Base-by-base conservation (phyloP, 2,888 invertebrate genomes). In the Drosophila koepferae region DNA sequence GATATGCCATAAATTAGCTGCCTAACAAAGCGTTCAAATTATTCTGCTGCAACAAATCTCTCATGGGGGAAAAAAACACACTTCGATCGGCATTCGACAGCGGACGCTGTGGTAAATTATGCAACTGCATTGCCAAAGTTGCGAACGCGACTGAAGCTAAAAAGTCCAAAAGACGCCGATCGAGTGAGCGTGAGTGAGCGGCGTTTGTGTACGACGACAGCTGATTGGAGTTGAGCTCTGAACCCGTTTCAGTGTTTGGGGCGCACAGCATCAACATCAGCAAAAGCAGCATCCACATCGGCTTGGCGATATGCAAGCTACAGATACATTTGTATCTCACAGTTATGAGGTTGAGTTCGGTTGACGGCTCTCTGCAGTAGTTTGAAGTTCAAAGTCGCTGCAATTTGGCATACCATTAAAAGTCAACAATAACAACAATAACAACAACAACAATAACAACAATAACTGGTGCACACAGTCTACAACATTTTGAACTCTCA, bases 371-470 rank as follows among this genome's bases (percentile, higher is more conserved):
- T 77, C 74, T 74, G 78, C 80, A 77, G 60, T 82, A 66, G 78
- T 79, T 79, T 89, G 89, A 90, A 90, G 90, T 90, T 90, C 90
- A 90, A 90, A 91, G 89, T 90, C 90, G 82, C 62, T 81, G 80
- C 85, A 90, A 82, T 88, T 81, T 76, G 72, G 74, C 85, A 51
- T 65, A 46, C 72, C 66, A 72, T 66, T 69, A 71, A 81, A 77
- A 78, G 74, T 10, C 31, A 58, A 44, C 53, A 36, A 62, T 60
- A 23, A 38, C 55, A 55, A 44, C 28, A 12, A 61, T 28, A 5
- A 28, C 28, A 28, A 28, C 28, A 23, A 38, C 55, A 55, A 44
- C 28, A 12, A 61, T 28, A 5, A 28, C 28, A 28, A 28, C 5
- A 28, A 28, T 28, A 68, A 68, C 66, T 53, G 40, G 28, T 71